Conservation (phyloP, 2,888 invertebrate species). For the Pemphredon lugubris region DNA sequence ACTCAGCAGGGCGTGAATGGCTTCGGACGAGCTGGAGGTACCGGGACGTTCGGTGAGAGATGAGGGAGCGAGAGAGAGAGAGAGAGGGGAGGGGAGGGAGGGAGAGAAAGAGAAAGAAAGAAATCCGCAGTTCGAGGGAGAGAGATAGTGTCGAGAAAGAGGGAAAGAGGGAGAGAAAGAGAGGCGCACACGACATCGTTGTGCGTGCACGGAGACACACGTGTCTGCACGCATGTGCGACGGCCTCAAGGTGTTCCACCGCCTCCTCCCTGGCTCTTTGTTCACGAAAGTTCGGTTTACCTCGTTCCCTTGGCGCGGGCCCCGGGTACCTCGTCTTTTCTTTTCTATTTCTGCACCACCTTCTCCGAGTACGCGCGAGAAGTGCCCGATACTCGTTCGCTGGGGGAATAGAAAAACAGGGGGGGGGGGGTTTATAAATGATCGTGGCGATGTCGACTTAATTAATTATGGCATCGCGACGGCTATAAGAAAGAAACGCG, state of each 20-base stretch:
- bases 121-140: conserved; percentile 19
- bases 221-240: conserved; percentile 47
- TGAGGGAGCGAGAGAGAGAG: conserved; percentile 11
- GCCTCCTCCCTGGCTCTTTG: conserved; percentile 56
- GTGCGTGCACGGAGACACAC: conserved; percentile 43
- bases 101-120: conserved; percentile 14
- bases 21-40: conserved; percentile 60
- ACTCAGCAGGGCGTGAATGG: conserved; percentile 70
- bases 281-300: conserved; percentile 71
- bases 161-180: conserved; percentile 8
- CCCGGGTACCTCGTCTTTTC: conserved; percentile 40
- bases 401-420: conserved; percentile 35
- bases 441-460: conserved; percentile 30
- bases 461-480: conserved; percentile 21
- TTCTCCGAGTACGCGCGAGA: conserved; percentile 21
- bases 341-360: conserved; percentile 57
- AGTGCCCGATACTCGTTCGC: background rate
- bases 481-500: too few relatives aligned
- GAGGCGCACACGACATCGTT: conserved; percentile 1
- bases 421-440: conserved; percentile 11
- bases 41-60: conserved; percentile 48
- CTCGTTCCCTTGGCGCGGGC: conserved; percentile 59
- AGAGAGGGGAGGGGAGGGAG: conserved; percentile 28
- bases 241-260: conserved; percentile 56
- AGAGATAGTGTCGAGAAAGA: conserved; percentile 6